Conservation (phyloP, 2,888 invertebrate genomes). For the Himalopsyche kuldschensis region DNA sequence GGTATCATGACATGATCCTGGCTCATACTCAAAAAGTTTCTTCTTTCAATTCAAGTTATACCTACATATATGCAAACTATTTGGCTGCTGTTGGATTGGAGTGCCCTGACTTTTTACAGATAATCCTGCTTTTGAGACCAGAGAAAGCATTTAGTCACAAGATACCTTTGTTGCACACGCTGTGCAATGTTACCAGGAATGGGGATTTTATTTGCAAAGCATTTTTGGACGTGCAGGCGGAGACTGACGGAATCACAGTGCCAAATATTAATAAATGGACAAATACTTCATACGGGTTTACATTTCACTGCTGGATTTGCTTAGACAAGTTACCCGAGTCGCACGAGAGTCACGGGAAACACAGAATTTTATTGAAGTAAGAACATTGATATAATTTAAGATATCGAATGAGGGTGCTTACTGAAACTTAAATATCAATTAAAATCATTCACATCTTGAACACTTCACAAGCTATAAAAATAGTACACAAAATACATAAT, state of each 20-base stretch:
- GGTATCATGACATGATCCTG: no score
- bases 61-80: no score
- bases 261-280: conserved; percentile 62
- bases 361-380: conserved; percentile 58
- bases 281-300: conserved; percentile 60
- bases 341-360: conserved; percentile 42
- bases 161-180: conserved; percentile 33
- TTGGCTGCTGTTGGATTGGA: no score
- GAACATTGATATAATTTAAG: no score
- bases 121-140: conserved; percentile 47
- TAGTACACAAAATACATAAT: no score
- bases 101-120: conserved; percentile 28
- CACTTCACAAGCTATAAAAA: no score
- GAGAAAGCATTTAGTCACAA: conserved; percentile 43
- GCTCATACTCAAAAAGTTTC: no score
- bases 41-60: no score
- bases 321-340: conserved; percentile 47
- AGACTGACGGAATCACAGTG: conserved; percentile 56
- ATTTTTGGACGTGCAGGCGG: conserved; percentile 56
- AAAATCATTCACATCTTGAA: no score
- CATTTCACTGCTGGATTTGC: conserved; percentile 61
- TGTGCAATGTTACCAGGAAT: conserved; percentile 37
- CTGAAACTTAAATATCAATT: no score
- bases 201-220: conserved; percentile 48
- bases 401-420: no score